A percentile compares a stretch with the other conserved stretches of the same genome.
phyloP scores from a whole-genome alignment of 2,888 invertebrate species.

The Ophion ellenae region DNA sequence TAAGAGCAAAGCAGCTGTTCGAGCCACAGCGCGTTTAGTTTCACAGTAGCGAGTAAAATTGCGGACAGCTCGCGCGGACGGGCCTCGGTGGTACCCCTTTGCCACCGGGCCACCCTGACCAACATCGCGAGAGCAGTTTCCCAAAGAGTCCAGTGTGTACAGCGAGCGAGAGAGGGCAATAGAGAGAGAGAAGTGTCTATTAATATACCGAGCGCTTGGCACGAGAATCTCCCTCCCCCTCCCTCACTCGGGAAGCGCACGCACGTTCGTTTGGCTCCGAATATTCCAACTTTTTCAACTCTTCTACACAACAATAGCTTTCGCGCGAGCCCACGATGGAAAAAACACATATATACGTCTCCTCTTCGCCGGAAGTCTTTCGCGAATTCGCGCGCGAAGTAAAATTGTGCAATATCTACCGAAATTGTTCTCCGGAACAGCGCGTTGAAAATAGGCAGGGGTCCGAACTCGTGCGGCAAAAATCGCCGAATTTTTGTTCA shows the following conservation, averaged over 20 bases:
- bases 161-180: slow-evolving; percentile 44
- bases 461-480: too few species aligned
- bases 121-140: slow-evolving; percentile 53
- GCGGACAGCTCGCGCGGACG: background rate
- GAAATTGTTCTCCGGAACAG: background rate
- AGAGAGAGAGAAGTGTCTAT: slow-evolving; percentile 67
- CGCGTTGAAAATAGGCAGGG: too few species aligned
- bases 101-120: slow-evolving; percentile 16
- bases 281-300: background rate
- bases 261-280: background rate
- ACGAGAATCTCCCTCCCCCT: slow-evolving; percentile 58
- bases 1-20: too few species aligned
- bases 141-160: slow-evolving; percentile 55
- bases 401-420: background rate
- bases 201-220: slow-evolving; percentile 68
- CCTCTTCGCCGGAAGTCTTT: background rate
- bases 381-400: background rate
- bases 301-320: background rate
- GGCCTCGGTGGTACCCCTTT: slow-evolving; percentile 51
- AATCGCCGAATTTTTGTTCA: too few species aligned
- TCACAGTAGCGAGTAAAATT: background rate
- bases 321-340: background rate
- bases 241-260: slow-evolving; percentile 10
- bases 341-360: background rate
- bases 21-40: too few species aligned